Base-by-base conservation (phyloP, 1,140 invertebrate genomes). In the Campoletis sonorensis region DNA sequence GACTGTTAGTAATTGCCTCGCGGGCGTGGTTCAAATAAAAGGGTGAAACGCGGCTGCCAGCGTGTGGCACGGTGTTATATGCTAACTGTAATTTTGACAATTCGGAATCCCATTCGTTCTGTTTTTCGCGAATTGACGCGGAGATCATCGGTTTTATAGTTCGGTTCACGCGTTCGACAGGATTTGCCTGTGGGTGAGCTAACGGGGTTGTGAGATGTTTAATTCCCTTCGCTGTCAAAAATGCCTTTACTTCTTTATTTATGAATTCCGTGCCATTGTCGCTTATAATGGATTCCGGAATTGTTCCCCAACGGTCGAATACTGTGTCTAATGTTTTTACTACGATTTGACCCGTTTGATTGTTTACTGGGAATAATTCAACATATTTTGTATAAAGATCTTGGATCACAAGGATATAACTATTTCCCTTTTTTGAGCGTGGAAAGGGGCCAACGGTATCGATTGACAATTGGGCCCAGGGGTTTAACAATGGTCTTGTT, bases 261-360 rank as follows among this genome's bases (percentile, higher is more conserved):
- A 76, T 4, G 33, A 79, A 84, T 51, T 84, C 79, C 0, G 0
- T 79, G 5, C 82, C 80, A 27, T 79, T 83, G 72, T 83, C 80
- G 1, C 64, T 27, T 23, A 81, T 64, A 10, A 83, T 15, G 4
- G 67, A 37, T 2, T 81, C n/a, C 1, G 76, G 82, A 4, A 37
- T 71, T 0, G 70, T 76, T 0, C 79, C 79, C 82, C 79, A 83
- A 16, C 77, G 51, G 58, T 81, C 79, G 15, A 83, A 81, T 27
- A 83, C 16, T 11, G 80, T 54, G 7, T 80, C 79, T 0, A 82
- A 54, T 16, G 51, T 18, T 58, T 76, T 79, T 0, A 78, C 77
- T 0, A 84, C 37, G 1, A 13, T 75, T 23, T 58, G 75, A 1
- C 81, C 79, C 4, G 40, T 82, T 16, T 78, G 15, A 23, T 70